Evolutionary conservation across 2,888 invertebrate species (phyloP).

Genomic region (Allygus modestus): DNA sequence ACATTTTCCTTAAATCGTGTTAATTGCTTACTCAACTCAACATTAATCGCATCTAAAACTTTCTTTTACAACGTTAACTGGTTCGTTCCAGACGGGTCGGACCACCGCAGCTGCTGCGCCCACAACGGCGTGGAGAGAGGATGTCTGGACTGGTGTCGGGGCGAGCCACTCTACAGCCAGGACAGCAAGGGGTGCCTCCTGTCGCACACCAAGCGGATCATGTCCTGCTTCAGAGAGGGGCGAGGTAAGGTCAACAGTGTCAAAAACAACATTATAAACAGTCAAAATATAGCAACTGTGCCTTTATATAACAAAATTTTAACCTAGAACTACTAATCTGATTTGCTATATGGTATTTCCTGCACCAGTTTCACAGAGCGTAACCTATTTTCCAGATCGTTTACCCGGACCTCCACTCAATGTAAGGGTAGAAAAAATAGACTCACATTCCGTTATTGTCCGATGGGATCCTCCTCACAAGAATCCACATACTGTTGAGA

Average conservation of each 20-base stretch:
- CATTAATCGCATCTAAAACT: too few relatives aligned
- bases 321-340: too few relatives aligned
- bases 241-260: slow-evolving; percentile 77
- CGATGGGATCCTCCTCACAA: slow-evolving; percentile 89
- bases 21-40: too few relatives aligned
- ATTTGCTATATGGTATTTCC: too few relatives aligned
- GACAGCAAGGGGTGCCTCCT: slow-evolving; percentile 83
- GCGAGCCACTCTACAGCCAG: slow-evolving; percentile 81
- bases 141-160: slow-evolving; percentile 91
- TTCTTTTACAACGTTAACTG: too few relatives aligned
- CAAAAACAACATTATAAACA: too few relatives aligned
- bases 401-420: slow-evolving; percentile 89
- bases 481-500: slow-evolving; percentile 89
- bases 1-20: too few relatives aligned
- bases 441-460: slow-evolving; percentile 79
- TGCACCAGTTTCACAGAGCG: not conserved
- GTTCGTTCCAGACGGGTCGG: slow-evolving; percentile 77
- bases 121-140: slow-evolving; percentile 87
- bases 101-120: slow-evolving; percentile 91
- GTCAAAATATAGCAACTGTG: too few relatives aligned
- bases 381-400: slow-evolving; percentile 75
- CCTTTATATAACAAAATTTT: too few relatives aligned
- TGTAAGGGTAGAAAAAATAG: slow-evolving; percentile 78
- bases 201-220: slow-evolving; percentile 85
- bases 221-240: slow-evolving; percentile 89